Evolutionary conservation across 1,140 invertebrate species (phyloP).

Genomic region (Dreissena rostriformis): DNA sequence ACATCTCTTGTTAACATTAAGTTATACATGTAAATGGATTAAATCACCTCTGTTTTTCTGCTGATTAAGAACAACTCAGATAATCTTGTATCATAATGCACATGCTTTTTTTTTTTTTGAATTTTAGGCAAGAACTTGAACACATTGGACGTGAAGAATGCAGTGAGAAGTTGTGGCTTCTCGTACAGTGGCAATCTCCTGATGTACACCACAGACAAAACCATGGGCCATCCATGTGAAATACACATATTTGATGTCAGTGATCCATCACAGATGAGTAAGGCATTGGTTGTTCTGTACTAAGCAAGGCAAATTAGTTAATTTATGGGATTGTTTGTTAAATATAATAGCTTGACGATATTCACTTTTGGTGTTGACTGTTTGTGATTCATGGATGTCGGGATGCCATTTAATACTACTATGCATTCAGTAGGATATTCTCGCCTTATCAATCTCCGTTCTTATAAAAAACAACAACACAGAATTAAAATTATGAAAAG

Average conservation of each 20-base stretch:
- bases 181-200: conserved; percentile 96
- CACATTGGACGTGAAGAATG: conserved; percentile 90
- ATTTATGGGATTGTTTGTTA: no score
- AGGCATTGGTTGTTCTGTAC: conserved; percentile 25
- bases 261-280: conserved; percentile 76
- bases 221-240: conserved; percentile 94
- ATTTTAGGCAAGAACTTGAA: conserved; percentile 83
- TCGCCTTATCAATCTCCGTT: no score
- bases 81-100: not conserved
- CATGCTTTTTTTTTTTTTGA: not conserved
- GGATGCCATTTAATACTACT: no score
- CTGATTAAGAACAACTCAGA: not conserved
- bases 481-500: no score
- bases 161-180: conserved; percentile 95
- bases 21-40: not conserved
- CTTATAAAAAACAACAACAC: no score
- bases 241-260: conserved; percentile 87
- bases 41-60: not conserved
- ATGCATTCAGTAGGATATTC: no score
- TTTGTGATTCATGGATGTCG: no score
- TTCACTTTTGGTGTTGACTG: no score
- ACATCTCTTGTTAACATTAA: no score
- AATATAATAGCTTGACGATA: no score
- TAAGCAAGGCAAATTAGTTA: no score
- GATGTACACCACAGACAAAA: conserved; percentile 95